These are phyloP conservation scores for Seira ritae DNA, from an alignment of 2,888 invertebrate genomes.

Conservation along the genomic window DNA sequence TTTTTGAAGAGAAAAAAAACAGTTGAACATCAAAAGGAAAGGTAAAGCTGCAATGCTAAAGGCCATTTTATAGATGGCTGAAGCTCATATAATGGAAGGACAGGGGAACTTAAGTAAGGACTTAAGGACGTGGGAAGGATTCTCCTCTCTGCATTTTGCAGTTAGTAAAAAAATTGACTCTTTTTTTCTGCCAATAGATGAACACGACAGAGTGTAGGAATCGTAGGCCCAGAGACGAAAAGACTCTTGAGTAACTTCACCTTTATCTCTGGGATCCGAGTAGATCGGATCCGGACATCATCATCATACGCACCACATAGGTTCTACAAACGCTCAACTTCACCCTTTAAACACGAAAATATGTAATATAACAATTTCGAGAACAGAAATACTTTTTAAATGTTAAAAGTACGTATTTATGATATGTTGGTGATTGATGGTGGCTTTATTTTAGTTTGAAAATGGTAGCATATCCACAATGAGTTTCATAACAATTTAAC, in stretches of 20 bases:
- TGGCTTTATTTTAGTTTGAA: no score
- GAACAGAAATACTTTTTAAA: no score
- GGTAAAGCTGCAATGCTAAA: neutral
- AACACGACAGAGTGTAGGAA: neutral
- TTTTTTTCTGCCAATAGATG: constrained; percentile 34
- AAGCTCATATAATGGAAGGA: neutral
- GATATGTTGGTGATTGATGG: no score
- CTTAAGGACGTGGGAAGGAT: constrained; percentile 22
- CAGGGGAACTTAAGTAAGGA: neutral
- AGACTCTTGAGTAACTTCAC: neutral
- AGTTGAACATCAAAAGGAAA: neutral
- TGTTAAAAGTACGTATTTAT: no score
- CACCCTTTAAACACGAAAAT: no score
- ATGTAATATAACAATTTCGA: no score
- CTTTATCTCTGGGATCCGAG: neutral
- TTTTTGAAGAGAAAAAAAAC: neutral
- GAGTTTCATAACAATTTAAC: no score
- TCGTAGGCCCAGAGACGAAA: neutral
- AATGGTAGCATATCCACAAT: no score
- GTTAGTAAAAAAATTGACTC: constrained; percentile 15
- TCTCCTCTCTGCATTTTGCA: neutral
- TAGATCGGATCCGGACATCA: neutral
- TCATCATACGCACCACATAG: neutral
- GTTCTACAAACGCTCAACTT: no score
- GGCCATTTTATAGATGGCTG: neutral